phyloP scores from a whole-genome alignment of 1,140 invertebrate genomes.

The Ptiloglossa arizonensis region DNA sequence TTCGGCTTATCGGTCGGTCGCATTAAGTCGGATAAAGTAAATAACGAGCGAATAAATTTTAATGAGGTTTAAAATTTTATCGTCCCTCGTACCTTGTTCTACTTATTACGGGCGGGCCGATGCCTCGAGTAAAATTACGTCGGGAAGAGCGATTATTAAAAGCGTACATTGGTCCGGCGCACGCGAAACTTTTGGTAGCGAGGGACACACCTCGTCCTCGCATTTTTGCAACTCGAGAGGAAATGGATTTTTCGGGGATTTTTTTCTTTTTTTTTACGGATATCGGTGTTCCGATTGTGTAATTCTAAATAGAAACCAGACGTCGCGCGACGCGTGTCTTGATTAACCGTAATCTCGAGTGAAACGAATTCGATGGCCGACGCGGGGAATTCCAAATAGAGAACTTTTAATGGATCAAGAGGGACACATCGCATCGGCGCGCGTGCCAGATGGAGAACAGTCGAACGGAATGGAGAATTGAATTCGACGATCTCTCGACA shows the following conservation, averaged over 20 bases:
- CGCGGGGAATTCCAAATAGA: neutral
- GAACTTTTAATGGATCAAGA: neutral
- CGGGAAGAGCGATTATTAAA: neutral
- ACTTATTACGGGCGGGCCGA: slow-evolving; percentile 2
- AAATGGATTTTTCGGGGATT: too few species aligned
- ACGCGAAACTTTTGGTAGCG: neutral
- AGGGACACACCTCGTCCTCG: neutral
- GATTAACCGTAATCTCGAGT: too few species aligned
- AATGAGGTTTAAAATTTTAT: slow-evolving; percentile 32
- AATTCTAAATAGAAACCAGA: neutral
- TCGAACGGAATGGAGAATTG: neutral
- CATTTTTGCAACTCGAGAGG: too few species aligned
- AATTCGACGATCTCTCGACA: slow-evolving; percentile 30
- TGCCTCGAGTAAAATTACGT: slow-evolving; percentile 13
- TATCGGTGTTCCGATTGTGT: too few species aligned
- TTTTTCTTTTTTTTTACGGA: too few species aligned
- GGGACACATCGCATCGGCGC: neutral
- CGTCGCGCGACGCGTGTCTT: too few species aligned
- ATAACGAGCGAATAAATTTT: slow-evolving; percentile 46
- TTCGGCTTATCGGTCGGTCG: slow-evolving; percentile 31
- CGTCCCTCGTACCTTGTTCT: slow-evolving; percentile 9
- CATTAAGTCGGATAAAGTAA: slow-evolving; percentile 44
- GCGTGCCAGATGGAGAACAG: slow-evolving; percentile 31
- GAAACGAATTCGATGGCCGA: too few species aligned
- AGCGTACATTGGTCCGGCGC: neutral